A percentile compares a stretch with the other conserved stretches of the same genome.
These are phyloP conservation scores for Dilophus febrilis DNA, from an alignment of 2,888 invertebrate genomes.

Conservation along the genomic window DNA sequence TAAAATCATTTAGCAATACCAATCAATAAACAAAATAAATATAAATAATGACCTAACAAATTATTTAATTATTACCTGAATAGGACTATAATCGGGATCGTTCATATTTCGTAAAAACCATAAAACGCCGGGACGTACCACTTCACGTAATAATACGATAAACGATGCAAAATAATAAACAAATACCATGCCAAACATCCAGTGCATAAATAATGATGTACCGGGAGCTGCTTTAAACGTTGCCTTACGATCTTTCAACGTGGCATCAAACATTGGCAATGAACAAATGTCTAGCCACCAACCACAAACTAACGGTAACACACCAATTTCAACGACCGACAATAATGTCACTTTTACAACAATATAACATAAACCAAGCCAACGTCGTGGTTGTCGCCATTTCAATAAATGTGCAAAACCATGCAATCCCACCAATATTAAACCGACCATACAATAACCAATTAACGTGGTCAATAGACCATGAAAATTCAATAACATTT, in stretches of 20 bases:
- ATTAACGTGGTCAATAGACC: constrained; percentile 81
- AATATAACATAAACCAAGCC: constrained; percentile 85
- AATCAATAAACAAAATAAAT: not conserved
- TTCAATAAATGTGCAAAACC: constrained; percentile 64
- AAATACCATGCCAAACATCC: constrained; percentile 98
- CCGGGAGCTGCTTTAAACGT: constrained; percentile 85
- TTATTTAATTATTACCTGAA: too few species aligned
- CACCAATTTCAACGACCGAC: constrained; percentile 92
- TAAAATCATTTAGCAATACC: not conserved
- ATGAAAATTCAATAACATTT: constrained; percentile 64
- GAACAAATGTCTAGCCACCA: constrained; percentile 99
- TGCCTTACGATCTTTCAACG: constrained; percentile 68
- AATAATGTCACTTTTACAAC: constrained; percentile 68
- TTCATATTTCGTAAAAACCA: constrained; percentile 98
- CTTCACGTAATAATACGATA: constrained; percentile 79
- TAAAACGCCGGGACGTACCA: constrained; percentile 87
- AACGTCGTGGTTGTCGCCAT: constrained; percentile 60
- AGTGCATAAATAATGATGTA: constrained; percentile 94
- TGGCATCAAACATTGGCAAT: constrained; percentile 77
- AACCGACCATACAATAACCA: constrained; percentile 84
- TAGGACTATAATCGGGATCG: constrained; percentile 98
- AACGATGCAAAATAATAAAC: constrained; percentile 99
- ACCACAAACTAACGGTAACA: constrained; percentile 90
- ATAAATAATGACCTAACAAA: too few species aligned
- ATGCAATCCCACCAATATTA: constrained; percentile 66